A percentile compares a stretch with the other conserved stretches of the same genome.
Conservation (phyloP, 2,113 vertebrate genomes). For the Tachysurus vachellii region DNA sequence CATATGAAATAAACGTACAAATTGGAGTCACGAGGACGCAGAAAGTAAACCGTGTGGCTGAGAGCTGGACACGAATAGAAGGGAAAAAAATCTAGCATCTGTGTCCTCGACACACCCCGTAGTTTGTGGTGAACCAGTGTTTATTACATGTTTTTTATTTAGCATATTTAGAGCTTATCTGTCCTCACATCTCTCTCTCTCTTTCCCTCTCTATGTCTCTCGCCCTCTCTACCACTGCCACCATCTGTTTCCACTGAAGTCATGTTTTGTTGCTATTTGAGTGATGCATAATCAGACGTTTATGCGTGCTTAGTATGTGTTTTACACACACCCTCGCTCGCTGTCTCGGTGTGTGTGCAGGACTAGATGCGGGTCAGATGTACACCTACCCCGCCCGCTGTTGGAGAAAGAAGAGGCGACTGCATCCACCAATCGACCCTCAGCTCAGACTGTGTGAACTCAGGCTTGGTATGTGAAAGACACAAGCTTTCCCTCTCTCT, state of each 20-base stretch:
- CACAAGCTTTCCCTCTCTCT: conserved; percentile 16
- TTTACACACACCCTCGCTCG: conserved; percentile 5
- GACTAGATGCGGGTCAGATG: conserved; percentile 91
- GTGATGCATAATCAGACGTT: background rate
- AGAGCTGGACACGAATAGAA: conserved; percentile 70
- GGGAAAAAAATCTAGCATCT: conserved; percentile 61
- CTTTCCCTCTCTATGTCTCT: background rate
- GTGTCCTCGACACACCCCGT: conserved; percentile 72
- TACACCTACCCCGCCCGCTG: conserved; percentile 97
- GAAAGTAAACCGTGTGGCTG: conserved; percentile 55
- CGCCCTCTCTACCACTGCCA: background rate
- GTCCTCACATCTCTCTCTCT: conserved; percentile 28
- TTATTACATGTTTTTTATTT: conserved; percentile 65
- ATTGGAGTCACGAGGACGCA: conserved; percentile 54
- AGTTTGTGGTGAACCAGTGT: conserved; percentile 74
- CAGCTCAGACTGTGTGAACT: conserved; percentile 90
- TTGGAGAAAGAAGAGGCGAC: conserved; percentile 96
- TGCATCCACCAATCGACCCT: conserved; percentile 93
- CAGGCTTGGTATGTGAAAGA: conserved; percentile 66
- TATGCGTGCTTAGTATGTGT: background rate
- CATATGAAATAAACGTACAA: background rate
- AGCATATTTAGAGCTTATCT: conserved; percentile 62
- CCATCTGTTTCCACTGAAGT: conserved; percentile 12
- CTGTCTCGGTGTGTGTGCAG: conserved; percentile 66
- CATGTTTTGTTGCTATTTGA: background rate